Base-by-base conservation (phyloP, 2,113 vertebrate species). In the Hymenochirus boettgeri region DNA sequence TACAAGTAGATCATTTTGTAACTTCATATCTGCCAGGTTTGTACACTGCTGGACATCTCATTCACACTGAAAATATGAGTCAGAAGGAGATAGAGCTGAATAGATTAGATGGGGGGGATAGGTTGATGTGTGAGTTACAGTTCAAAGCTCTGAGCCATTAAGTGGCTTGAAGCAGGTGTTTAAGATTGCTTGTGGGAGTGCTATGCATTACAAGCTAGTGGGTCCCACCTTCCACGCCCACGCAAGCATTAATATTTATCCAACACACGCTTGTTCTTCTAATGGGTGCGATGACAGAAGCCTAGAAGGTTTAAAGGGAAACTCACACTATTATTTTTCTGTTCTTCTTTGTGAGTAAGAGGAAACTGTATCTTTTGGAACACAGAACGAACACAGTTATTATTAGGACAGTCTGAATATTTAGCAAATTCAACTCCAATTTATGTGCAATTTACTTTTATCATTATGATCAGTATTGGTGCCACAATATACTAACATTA, bases 131-230 rank as follows among this genome's bases (percentile, higher is more conserved):
- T 23, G 18, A 23, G 46, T 22, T 15, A 10, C 46, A 48, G 2
- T 48, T 19, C n/a, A 19, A 47, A 47, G 45, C 8, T 4, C 18
- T 47, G n/a, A 21, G 45, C n/a, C 19, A 47, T 18, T 48, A 23
- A 48, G 13, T 22, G 46, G 18, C 46, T 48, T 48, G 46, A 19
- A 48, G 46, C 46, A 48, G 46, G 19, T 21, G 46, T 48, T 48
- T 22, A 47, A 47, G 45, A 47, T 6, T 7, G 21, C 5, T 21
- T 48, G 46, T 21, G 7, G 1, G 19, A 48, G 46, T 48, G 46
- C 18, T 48, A 8, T 22, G 10, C 8, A 48, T 48, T 48, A 11
- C 46, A 9, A 10, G 39, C 4, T 42, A 31, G 29, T 31, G 10
- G 29, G 10, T 42, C 17, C 39, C 1, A 42, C 17, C 39, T 42